Percentiles rank a stretch among this genome's conserved stretches.
Conservation (phyloP, 2,888 invertebrate species). For the Philereme vetulata region DNA sequence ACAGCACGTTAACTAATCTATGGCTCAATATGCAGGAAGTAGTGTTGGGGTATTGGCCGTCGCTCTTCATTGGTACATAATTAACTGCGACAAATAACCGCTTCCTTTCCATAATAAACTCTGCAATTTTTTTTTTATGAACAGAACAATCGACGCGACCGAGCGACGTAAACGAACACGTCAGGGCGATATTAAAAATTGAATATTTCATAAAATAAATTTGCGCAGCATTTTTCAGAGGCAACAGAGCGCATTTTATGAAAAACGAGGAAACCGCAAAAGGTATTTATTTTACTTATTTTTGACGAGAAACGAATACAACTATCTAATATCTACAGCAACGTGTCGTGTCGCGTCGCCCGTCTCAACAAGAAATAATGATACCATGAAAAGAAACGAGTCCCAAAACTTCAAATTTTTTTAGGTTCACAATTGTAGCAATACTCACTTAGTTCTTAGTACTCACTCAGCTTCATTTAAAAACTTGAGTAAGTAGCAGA, state of each 20-base stretch:
- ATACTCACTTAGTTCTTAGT: conserved; percentile 37
- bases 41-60: conserved; percentile 11
- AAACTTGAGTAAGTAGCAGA: conserved; percentile 47
- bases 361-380: conserved; percentile 32
- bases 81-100: conserved; percentile 55
- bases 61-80: conserved; percentile 21
- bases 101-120: conserved; percentile 51
- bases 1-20: conserved; percentile 13
- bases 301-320: conserved; percentile 3
- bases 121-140: conserved; percentile 45
- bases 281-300: conserved; percentile 21
- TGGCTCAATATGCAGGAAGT: conserved; percentile 23
- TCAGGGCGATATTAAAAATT: conserved; percentile 37
- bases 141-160: conserved; percentile 34
- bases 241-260: conserved; percentile 18
- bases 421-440: conserved; percentile 36
- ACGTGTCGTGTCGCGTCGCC: conserved; percentile 1
- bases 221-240: conserved; percentile 17
- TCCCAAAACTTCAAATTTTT: conserved; percentile 39
- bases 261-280: conserved; percentile 9
- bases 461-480: conserved; percentile 33
- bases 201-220: conserved; percentile 34
- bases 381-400: conserved; percentile 31
- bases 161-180: conserved; percentile 4
- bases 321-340: conserved; percentile 6